Base-by-base conservation (phyloP, 2,888 invertebrate species). In the Eristalis arbustorum region DNA sequence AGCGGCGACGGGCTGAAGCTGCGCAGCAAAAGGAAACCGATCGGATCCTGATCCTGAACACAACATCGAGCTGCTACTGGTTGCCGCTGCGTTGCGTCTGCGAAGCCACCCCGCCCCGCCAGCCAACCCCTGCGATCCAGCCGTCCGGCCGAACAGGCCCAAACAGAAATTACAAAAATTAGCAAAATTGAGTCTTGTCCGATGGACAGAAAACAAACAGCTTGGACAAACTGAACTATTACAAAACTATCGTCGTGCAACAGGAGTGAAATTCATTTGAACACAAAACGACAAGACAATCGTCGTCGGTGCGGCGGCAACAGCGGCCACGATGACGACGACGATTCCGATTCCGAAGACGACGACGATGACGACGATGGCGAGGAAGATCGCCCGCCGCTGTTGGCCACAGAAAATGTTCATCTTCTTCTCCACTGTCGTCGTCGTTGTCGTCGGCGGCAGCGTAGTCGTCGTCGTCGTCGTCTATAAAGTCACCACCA, bases 261-360 rank as follows among this genome's bases (percentile, higher is more conserved):
- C 90, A 91, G 90, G 90, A 90, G 91, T 91, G 90, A 92, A 91
- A 91, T 92, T 91, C 91, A 92, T 91, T 91, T 89, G 91, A 91
- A 92, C 92, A 92, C 91, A 91, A 90, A 91, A 79, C 92, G 91
- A 92, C 92, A 92, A 92, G 91, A 91, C 92, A 91, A 92, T 91
- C 91, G 91, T 91, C 90, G 90, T 90, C 90, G 89, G 89, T 87
- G 77, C 68, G 88, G 83, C 88, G 83, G 82, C 87, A 88, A 88
- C 88, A 88, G 69, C 83, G 37, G 62, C 74, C 73, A 78, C 61
- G 11, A 40, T 67, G 34, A 40, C 71, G 4, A 42, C 42, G 8
- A 59, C 64, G 56, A 18, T 13, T 25, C 25, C 49, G 69, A 42
- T 42, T 84, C 79, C 88, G 83, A 79, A 84, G 84, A 88, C 88